Conservation (phyloP, 1,140 invertebrate species). For the Scaptodrosophila lebanonensis region DNA sequence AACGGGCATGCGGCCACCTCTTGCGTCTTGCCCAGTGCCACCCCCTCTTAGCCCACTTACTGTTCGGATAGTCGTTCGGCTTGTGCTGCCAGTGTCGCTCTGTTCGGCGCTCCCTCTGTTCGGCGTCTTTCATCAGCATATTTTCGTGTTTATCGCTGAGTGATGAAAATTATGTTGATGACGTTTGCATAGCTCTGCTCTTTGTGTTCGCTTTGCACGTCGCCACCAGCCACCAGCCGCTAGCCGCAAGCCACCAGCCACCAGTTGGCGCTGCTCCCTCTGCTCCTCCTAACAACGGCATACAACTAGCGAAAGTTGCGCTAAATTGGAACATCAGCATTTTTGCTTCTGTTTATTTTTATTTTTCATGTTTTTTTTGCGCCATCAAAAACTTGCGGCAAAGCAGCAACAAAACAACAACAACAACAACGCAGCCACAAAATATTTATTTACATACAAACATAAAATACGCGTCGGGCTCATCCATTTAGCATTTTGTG, state of each 20-base stretch:
- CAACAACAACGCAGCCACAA: slow-evolving; percentile 17
- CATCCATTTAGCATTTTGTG: slow-evolving; percentile 24
- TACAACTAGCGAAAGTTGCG: slow-evolving; percentile 72
- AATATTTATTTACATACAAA: slow-evolving; percentile 52
- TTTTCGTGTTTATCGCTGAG: slow-evolving; percentile 60
- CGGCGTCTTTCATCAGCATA: slow-evolving; percentile 71
- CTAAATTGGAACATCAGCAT: slow-evolving; percentile 72
- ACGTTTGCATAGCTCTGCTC: slow-evolving; percentile 47
- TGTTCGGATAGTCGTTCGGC: slow-evolving; percentile 18
- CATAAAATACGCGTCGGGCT: slow-evolving; percentile 14
- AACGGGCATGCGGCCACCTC: slow-evolving; percentile 20
- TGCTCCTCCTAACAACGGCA: background rate
- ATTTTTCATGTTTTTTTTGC: slow-evolving; percentile 28
- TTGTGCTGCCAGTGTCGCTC: background rate
- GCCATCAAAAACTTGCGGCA: slow-evolving; percentile 12
- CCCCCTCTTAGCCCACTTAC: slow-evolving; percentile 12
- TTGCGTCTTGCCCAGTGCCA: slow-evolving; percentile 34
- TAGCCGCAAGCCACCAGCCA: background rate
- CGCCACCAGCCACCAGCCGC: slow-evolving; percentile 14
- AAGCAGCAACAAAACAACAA: slow-evolving; percentile 8
- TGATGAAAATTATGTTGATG: slow-evolving; percentile 76
- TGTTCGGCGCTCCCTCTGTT: slow-evolving; percentile 37
- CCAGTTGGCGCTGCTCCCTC: background rate
- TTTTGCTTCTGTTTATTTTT: slow-evolving; percentile 70
- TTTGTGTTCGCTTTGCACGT: slow-evolving; percentile 37